phyloP scores from a whole-genome alignment of 2,888 invertebrate species.

The Rotaria macrura region DNA sequence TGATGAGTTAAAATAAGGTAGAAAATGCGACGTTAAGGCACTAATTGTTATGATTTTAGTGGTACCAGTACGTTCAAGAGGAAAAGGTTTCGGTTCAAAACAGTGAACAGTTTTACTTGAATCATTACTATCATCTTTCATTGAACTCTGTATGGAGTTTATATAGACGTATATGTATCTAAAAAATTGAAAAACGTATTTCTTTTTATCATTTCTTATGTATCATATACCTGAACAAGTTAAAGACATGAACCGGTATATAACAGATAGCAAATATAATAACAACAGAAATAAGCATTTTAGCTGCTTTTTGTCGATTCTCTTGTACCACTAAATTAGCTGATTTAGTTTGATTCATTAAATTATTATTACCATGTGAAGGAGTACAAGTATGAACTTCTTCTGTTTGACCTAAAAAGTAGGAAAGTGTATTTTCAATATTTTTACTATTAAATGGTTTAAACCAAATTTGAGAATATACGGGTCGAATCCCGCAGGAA shows the following conservation, averaged over 20 bases:
- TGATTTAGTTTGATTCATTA: background rate
- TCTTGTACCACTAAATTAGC: conserved; percentile 9
- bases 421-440: too few species aligned
- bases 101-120: background rate
- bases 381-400: background rate
- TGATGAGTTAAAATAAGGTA: conserved; percentile 30
- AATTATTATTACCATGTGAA: background rate
- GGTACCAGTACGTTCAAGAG: background rate
- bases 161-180: conserved; percentile 1
- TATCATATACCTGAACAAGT: conserved; percentile 24
- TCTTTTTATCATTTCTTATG: too few species aligned
- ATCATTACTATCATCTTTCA: background rate
- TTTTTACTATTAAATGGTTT: too few species aligned
- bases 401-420: background rate
- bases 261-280: conserved; percentile 30
- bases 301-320: conserved; percentile 32
- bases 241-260: conserved; percentile 31
- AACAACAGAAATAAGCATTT: conserved; percentile 31
- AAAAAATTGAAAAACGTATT: background rate
- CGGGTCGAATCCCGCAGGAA: too few species aligned
- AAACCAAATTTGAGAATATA: too few species aligned
- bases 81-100: background rate
- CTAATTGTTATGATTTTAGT: conserved; percentile 20
- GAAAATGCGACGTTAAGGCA: conserved; percentile 26
- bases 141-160: background rate